phyloP scores from a whole-genome alignment of 2,888 invertebrate species.

The Bhutanitis thaidina region DNA sequence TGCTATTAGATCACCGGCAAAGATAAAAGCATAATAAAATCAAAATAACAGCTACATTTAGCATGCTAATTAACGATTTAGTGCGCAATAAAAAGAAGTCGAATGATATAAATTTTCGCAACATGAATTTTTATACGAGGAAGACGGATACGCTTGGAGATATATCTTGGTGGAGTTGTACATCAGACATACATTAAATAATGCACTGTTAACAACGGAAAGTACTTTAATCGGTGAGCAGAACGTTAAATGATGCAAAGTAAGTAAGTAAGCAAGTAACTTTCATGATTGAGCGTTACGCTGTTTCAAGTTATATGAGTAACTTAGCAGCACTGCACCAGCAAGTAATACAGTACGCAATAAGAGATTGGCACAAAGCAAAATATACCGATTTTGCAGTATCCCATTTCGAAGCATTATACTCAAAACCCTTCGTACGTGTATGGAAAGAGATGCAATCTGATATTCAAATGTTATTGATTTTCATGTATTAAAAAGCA shows the following conservation, averaged over 20 bases:
- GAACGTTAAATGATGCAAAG: not conserved
- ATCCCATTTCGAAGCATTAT: too few relatives aligned
- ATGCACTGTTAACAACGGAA: slow-evolving; percentile 3
- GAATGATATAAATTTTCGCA: slow-evolving; percentile 17
- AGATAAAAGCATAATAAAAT: slow-evolving; percentile 8
- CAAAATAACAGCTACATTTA: slow-evolving; percentile 15
- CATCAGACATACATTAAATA: slow-evolving; percentile 3
- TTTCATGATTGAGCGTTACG: too few relatives aligned
- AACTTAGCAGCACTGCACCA: too few relatives aligned
- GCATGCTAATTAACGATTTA: slow-evolving; percentile 16
- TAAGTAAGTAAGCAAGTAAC: too few relatives aligned
- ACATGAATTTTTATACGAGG: slow-evolving; percentile 17
- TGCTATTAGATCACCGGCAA: not conserved
- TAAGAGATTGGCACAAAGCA: too few relatives aligned
- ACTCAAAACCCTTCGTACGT: too few relatives aligned
- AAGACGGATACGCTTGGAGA: slow-evolving; percentile 7
- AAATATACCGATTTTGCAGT: too few relatives aligned
- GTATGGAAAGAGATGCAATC: too few relatives aligned
- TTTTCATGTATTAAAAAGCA: too few relatives aligned
- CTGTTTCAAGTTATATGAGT: too few relatives aligned
- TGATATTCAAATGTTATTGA: too few relatives aligned
- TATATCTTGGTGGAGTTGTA: not conserved
- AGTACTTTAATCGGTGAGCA: not conserved
- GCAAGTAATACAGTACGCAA: too few relatives aligned
- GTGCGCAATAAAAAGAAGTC: slow-evolving; percentile 9